Base-by-base conservation (phyloP, 1,140 invertebrate species). In the Drosophila funebris region DNA sequence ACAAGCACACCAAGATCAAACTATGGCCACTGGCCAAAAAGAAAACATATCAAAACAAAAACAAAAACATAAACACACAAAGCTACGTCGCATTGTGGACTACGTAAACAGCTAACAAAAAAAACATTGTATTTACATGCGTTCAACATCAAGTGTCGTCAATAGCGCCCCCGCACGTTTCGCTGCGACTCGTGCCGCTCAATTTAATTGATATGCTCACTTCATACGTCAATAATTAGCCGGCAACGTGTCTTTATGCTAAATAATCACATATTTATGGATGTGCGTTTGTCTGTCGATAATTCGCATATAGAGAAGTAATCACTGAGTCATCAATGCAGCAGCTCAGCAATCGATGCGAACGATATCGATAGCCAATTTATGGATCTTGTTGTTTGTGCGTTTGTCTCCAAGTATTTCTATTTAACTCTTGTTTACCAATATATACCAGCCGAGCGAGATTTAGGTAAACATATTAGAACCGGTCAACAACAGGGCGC, bases 211-310 rank as follows among this genome's bases (percentile, higher is more conserved):
- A 16, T 64, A 68, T 78, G 73, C 68, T 76, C 3, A 14, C 60
- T 58, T 39, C 54, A 62, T 79, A 78, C 82, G 82, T 82, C 82
- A 85, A 56, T 27, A 61, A 78, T 66, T 64, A 27, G 67, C 67
- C 74, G 78, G 83, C 78, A 62, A 52, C 82, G 82, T 88, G 83
- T 58, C 63, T 60, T 81, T 82, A 82, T 78, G 78, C 50, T 78
- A 87, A 82, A 24, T 44, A 54, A 16, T 48, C 14, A 24, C 11
- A 7, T 37, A 37, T 9, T 46, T 48, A 36, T 52, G 64, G 8
- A 33, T 29, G 14, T 1, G 16, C 20, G 24, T 27, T 8, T 29
- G 14, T 29, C 6, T 43, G 44, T 11, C 44, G 16, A 52, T 22
- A 18, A 8, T 39, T 31, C 8, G 56, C 52, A 4, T 31, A 16